These are phyloP conservation scores for Rhineura floridana DNA, from an alignment of 2,113 vertebrate species.

Conservation along the genomic window DNA sequence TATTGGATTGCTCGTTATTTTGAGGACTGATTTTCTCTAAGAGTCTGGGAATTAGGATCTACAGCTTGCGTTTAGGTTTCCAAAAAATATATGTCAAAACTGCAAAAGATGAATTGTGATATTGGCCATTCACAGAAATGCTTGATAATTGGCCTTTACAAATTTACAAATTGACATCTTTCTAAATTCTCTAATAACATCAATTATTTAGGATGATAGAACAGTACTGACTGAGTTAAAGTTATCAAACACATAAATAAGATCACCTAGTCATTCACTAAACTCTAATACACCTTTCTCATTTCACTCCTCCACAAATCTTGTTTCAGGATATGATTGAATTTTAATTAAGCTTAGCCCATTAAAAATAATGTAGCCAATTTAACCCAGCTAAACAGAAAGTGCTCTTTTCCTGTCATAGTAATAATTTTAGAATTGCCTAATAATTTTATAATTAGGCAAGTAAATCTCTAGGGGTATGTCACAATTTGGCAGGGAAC, in stretches of 20 bases:
- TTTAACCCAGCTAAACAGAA: background rate
- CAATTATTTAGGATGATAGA: constrained; percentile 1
- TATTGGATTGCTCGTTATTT: background rate
- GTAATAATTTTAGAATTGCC: background rate
- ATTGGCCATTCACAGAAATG: background rate
- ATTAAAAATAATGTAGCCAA: background rate
- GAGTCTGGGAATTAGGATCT: background rate
- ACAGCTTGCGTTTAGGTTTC: background rate
- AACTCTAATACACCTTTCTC: background rate
- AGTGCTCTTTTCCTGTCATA: background rate
- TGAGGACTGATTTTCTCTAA: background rate
- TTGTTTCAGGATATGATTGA: constrained; percentile 10
- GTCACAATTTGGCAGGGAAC: too few relatives aligned
- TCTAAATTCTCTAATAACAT: constrained; percentile 5
- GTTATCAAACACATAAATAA: background rate
- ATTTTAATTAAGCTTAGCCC: constrained; percentile 17
- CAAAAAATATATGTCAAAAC: background rate
- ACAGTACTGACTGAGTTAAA: background rate
- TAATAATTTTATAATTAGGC: background rate
- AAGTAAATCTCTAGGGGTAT: background rate
- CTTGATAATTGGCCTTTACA: background rate
- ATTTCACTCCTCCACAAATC: background rate
- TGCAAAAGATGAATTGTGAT: background rate
- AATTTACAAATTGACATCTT: background rate
- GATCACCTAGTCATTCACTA: background rate